Base-by-base conservation (phyloP, 2,888 invertebrate genomes). In the Crossocerus cetratus region DNA sequence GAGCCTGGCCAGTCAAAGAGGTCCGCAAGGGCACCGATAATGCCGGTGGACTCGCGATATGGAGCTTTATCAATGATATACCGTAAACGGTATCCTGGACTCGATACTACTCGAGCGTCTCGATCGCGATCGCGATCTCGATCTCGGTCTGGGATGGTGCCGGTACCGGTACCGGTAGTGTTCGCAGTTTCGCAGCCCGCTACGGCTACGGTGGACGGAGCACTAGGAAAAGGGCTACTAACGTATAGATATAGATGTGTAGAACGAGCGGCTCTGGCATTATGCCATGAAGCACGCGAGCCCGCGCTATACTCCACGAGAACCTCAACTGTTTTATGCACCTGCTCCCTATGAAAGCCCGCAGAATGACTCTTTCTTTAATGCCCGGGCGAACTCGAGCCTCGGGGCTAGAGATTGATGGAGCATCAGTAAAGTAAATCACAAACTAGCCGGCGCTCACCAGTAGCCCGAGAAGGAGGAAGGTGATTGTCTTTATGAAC, bases 11-110 rank as follows among this genome's bases (percentile, higher is more conserved):
- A 57, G 42, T 21, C 42, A 45, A 22, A 53, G 69, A 63, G 67
- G 63, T 11, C 11, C 32, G 32, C 32, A 49, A 67, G 65, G 53
- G 66, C 64, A 53, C 74, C 83, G 84, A 85, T 86, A 86, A 81
- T 66, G 49, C 16, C 65, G 65, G 69, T 72, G 76, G 76, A 78
- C 72, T 72, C 78, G 74, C 78, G 85, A 82, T 80, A 80, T 82
- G 84, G 83, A 79, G 81, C 85, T 88, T 88, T 88, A 88, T 88
- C 88, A 88, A 86, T 87, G 88, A 88, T 88, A 86, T 87, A 88
- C 83, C 73, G 63, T 75, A 75, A 67, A 62, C 74, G 55, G 60
- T 66, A 66, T 49, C 8, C 8, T 32, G 65, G 61, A 54, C 62
- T 65, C 71, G 72, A 74, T 69, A 72, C 70, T 44, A 13, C 20